Conservation (phyloP, 2,797 vertebrate genomes). For the Tiaroga cobitis region DNA sequence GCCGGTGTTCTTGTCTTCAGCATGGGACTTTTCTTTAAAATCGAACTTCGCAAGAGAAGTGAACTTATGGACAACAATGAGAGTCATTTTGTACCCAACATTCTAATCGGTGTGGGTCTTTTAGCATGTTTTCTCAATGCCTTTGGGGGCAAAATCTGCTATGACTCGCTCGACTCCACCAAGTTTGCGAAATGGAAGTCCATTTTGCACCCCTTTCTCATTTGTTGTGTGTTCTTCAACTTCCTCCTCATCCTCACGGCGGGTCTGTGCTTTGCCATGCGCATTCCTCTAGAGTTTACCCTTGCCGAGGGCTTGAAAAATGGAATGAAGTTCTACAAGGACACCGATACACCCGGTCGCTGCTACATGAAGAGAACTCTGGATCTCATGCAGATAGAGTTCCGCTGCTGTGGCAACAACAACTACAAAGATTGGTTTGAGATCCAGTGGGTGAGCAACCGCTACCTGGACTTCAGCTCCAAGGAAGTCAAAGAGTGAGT, state of each 20-base stretch:
- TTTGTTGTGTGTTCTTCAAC: conserved; percentile 84
- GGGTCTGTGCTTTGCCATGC: conserved; percentile 87
- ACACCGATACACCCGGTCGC: conserved; percentile 93
- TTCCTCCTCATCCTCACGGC: conserved; percentile 80
- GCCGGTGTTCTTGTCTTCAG: conserved; percentile 90
- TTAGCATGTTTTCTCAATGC: conserved; percentile 87
- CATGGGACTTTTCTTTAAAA: conserved; percentile 95
- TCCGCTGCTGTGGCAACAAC: conserved; percentile 95
- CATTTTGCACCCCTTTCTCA: conserved; percentile 87
- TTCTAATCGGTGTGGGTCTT: conserved; percentile 88
- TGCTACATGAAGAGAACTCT: conserved; percentile 99
- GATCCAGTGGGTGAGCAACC: conserved; percentile 99
- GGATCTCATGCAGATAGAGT: conserved; percentile 97
- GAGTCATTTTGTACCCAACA: conserved; percentile 97
- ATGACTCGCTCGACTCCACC: conserved; percentile 91
- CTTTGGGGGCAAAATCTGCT: conserved; percentile 94
- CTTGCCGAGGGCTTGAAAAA: conserved; percentile 89
- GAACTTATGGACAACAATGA: conserved; percentile 97
- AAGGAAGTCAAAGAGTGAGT: conserved; percentile 98
- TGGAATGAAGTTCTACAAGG: conserved; percentile 94
- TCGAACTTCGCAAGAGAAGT: conserved; percentile 94
- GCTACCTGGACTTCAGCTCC: conserved; percentile 95
- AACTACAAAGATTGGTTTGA: conserved; percentile 98
- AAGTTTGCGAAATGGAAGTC: conserved; percentile 92
- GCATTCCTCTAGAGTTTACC: conserved; percentile 90